Base-by-base conservation (phyloP, 2,888 invertebrate species). In the Hirtodrosophila duncani region DNA sequence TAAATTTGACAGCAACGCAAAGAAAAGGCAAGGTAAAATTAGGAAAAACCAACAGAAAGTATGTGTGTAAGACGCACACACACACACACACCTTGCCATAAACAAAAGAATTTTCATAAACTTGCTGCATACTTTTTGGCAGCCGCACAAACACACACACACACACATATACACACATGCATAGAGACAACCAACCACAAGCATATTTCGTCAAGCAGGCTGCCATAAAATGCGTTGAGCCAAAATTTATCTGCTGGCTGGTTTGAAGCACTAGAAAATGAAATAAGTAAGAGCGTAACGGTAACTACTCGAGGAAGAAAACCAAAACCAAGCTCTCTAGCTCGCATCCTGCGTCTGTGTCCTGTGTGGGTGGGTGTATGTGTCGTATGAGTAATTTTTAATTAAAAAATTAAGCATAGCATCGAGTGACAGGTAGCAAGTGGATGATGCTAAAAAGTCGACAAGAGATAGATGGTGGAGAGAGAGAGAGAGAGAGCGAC, bases 81-180 rank as follows among this genome's bases (percentile, higher is more conserved):
- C 21, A 39, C 29, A 13, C 20, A 30, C 44, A 61, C 60, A 60
- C 59, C 59, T 69, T 56, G 56, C 31, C 50, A 58, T 52, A 61
- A 58, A 57, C 63, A 58, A 78, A n/a, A 68, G 79, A 71, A 74
- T 78, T 78, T 75, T 75, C 75, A 75, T 74, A 78, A 78, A 78
- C 79, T 74, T 71, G 62, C 63, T 64, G 67, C 69, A 69, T 64
- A 69, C 62, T 67, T 75, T 71, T 55, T 27, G 53, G 39, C 55
- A 46, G 41, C 33, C 33, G 21, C 26, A 8, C 14, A 46, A 48
- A 48, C 30, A 31, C 44, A 23, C 33, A 20, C 42, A 20, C 14
- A 11, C 23, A 26, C 11, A 26, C 24, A 29, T 11, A 29, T 11
- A 29, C 24, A 24, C n/a, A n/a, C n/a, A n/a, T n/a, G n/a, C n/a